Evolutionary conservation across 2,888 invertebrate genomes (phyloP), one percentile per base, ranked within the genome.

Genomic region (Lordiphosa fenestrarum): DNA sequence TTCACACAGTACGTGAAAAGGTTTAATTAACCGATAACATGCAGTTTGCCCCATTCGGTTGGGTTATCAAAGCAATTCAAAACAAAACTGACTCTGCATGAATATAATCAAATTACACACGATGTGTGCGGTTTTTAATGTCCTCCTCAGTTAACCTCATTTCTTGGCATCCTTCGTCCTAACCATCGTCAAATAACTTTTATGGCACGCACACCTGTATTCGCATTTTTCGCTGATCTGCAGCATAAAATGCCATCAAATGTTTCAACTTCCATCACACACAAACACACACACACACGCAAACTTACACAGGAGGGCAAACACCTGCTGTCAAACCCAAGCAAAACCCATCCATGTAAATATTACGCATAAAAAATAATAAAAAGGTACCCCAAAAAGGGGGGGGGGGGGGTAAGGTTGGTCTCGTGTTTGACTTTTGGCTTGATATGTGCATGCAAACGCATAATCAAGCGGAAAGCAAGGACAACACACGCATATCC

Each of bases 371-470:
- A 83, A 61, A 73, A 65, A 63, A 66, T 73, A 71, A 69, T 60
- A 72, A 70, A 69, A 76, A 70, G 72, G 77, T 77, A 55, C 61
- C 73, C 73, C 44, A 64, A 59, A 55, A 44, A 46, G 44, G 56
- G 44, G 40, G 53, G 48, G 40, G 65, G 30, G 40, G 53, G 48
- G 40, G 65, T 23, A 73, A 83, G 80, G 73, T 72, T 84, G 75
- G 72, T 74, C 72, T 71, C 71, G 69, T 84, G 78, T 80, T 80
- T 80, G 84, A 84, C 78, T 80, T 80, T 71, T 74, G 71, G 74
- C 74, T 81, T 80, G 30, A 30, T 72, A 71, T 84, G 82, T 84
- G 84, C 78, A 84, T 84, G 78, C 74, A 69, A 84, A 80, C 84
- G 78, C 78, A 84, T 80, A 80, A 80, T 80, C 84, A 80, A 65